Conservation (phyloP, 2,113 vertebrate species). For the Aegypius monachus region DNA sequence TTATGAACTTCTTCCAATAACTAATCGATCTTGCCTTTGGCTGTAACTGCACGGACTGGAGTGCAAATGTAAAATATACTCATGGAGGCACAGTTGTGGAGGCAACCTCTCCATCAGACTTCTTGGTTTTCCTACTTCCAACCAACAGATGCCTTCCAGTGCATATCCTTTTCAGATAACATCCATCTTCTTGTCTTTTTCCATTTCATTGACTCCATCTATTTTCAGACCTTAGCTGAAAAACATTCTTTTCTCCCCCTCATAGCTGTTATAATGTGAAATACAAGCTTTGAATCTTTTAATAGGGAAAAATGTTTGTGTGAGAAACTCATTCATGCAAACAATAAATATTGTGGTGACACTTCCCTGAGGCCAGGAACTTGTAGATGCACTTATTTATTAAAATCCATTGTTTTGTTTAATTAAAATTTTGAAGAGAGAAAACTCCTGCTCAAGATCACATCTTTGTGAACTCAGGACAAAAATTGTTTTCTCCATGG, state of each 20-base stretch:
- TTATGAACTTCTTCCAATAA: not conserved
- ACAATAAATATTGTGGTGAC: not conserved
- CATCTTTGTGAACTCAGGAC: not conserved
- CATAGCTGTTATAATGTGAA: not conserved
- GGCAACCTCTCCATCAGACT: not conserved
- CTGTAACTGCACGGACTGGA: not conserved
- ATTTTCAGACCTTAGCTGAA: not conserved
- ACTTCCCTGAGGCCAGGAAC: not conserved
- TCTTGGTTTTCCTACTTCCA: not conserved
- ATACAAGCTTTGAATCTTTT: not conserved
- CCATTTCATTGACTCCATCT: not conserved
- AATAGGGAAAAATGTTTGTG: not conserved
- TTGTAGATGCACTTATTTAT: not conserved
- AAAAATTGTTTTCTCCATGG: not conserved
- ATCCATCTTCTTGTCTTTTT: not conserved
- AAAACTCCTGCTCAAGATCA: not conserved
- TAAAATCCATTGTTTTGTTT: not conserved
- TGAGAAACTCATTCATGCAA: not conserved
- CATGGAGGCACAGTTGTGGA: not conserved
- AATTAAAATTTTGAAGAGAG: slow-evolving; percentile 18
- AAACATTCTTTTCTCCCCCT: not conserved
- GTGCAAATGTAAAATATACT: not conserved
- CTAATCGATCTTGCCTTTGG: not conserved
- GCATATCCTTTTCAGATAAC: not conserved
- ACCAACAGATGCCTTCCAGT: not conserved